Evolutionary conservation across 2,797 vertebrate genomes (phyloP).

Genomic region (Microcaecilia unicolor): DNA sequence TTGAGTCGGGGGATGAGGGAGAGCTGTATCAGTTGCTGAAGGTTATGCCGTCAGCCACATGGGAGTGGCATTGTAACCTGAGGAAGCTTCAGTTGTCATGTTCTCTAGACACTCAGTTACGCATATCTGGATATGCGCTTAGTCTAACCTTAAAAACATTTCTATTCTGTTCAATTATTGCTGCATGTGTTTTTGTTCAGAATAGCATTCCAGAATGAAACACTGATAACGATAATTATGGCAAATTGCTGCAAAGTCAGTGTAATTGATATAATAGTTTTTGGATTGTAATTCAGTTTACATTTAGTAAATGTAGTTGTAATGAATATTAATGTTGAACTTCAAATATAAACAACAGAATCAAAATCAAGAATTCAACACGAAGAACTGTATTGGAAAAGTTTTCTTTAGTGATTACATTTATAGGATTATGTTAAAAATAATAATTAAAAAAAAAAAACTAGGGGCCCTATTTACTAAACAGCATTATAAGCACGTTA

Average conservation of each 20-base stretch:
- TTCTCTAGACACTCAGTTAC: not conserved
- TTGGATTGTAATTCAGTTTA: not conserved
- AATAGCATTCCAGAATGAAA: not conserved
- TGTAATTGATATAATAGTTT: conserved; percentile 1
- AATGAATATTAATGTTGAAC: not conserved
- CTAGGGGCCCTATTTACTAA: too few species aligned
- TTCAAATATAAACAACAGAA: not conserved
- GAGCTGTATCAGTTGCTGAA: too few species aligned
- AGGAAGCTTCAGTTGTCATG: too few species aligned
- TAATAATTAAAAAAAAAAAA: too few species aligned
- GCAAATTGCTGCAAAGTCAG: not conserved
- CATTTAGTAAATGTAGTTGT: conserved; percentile 4
- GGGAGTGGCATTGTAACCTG: too few species aligned
- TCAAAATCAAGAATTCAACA: not conserved
- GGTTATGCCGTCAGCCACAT: too few species aligned
- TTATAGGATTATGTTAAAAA: too few species aligned
- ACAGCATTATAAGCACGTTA: too few species aligned
- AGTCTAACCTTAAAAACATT: too few species aligned
- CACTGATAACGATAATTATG: not conserved
- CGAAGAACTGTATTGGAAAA: too few species aligned
- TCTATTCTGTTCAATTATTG: not conserved
- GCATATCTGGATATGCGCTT: not conserved
- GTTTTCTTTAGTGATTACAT: too few species aligned
- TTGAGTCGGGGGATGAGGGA: too few species aligned
- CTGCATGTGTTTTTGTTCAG: not conserved